A percentile compares a stretch with the other conserved stretches of the same genome.
Evolutionary conservation across 1,140 invertebrate species (phyloP).

Genomic region (Camponotus pennsylvanicus): DNA sequence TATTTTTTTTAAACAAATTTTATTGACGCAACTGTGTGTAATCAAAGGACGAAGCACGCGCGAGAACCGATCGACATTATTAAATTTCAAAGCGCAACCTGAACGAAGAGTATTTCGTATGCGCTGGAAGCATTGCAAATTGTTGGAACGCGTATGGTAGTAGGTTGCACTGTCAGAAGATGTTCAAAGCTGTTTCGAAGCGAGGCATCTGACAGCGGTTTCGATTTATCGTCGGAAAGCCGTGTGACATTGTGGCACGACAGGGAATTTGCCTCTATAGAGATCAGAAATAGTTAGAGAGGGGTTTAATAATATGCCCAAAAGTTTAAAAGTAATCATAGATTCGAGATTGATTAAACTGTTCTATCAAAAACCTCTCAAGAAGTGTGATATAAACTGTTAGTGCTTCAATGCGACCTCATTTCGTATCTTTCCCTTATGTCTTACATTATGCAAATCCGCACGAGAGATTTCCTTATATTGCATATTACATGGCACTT

Average conservation of each 20-base stretch:
- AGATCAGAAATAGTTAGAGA: slow-evolving; percentile 21
- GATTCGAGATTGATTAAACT: neutral
- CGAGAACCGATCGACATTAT: slow-evolving; percentile 32
- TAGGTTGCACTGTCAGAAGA: slow-evolving; percentile 21
- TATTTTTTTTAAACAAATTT: slow-evolving; percentile 11
- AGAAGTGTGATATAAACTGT: slow-evolving; percentile 10
- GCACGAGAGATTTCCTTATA: slow-evolving; percentile 7
- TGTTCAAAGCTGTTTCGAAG: slow-evolving; percentile 26
- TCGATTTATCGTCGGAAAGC: slow-evolving; percentile 9
- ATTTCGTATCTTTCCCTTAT: neutral
- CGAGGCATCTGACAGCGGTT: slow-evolving; percentile 25
- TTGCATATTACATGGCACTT: slow-evolving; percentile 16
- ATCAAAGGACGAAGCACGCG: neutral
- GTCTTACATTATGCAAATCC: slow-evolving; percentile 50
- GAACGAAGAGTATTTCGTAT: slow-evolving; percentile 50
- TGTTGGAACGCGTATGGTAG: slow-evolving; percentile 22
- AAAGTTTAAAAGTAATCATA: neutral
- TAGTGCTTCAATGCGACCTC: neutral
- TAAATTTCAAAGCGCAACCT: slow-evolving; percentile 37
- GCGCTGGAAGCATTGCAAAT: slow-evolving; percentile 23
- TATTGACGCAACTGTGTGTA: neutral
- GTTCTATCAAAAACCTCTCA: neutral
- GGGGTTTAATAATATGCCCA: neutral
- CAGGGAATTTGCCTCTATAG: neutral
- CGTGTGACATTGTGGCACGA: slow-evolving; percentile 12